Conservation (phyloP, 2,797 vertebrate genomes). For the Apodemus agrarius region DNA sequence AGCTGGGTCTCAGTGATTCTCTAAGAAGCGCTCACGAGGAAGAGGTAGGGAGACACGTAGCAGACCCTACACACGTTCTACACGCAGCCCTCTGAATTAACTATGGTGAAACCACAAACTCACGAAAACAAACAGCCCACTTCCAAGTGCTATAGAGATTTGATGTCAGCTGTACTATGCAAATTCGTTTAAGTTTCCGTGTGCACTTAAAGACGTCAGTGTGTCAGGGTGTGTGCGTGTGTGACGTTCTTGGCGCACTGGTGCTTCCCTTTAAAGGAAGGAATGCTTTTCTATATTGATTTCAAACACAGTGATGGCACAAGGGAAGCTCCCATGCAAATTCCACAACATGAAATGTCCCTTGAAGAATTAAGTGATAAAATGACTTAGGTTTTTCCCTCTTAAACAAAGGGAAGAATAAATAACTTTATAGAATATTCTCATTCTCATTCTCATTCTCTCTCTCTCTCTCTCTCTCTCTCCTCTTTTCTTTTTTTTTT, state of each 20-base stretch:
- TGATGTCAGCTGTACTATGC: slow-evolving; percentile 76
- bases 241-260: slow-evolving; percentile 68
- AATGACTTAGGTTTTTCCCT: background rate
- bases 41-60: background rate
- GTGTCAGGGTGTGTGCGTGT: slow-evolving; percentile 65
- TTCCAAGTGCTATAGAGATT: slow-evolving; percentile 65
- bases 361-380: slow-evolving; percentile 4
- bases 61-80: slow-evolving; percentile 16
- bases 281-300: slow-evolving; percentile 33
- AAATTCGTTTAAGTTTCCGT: slow-evolving; percentile 75
- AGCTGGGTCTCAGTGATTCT: slow-evolving; percentile 29
- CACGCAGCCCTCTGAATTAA: background rate
- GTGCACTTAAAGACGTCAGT: slow-evolving; percentile 78
- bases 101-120: slow-evolving; percentile 42
- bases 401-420: slow-evolving; percentile 73
- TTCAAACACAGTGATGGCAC: slow-evolving; percentile 56
- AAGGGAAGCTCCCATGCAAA: slow-evolving; percentile 68
- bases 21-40: slow-evolving; percentile 28
- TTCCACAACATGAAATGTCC: slow-evolving; percentile 49
- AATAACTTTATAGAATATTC: slow-evolving; percentile 80
- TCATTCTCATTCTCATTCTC: background rate
- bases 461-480: background rate
- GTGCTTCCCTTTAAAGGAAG: background rate
- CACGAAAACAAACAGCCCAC: background rate
- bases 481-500: background rate